Evolutionary conservation across 2,113 vertebrate species (phyloP), one percentile per base, ranked within the genome.

Genomic region (Coptodon bakossiorum): DNA sequence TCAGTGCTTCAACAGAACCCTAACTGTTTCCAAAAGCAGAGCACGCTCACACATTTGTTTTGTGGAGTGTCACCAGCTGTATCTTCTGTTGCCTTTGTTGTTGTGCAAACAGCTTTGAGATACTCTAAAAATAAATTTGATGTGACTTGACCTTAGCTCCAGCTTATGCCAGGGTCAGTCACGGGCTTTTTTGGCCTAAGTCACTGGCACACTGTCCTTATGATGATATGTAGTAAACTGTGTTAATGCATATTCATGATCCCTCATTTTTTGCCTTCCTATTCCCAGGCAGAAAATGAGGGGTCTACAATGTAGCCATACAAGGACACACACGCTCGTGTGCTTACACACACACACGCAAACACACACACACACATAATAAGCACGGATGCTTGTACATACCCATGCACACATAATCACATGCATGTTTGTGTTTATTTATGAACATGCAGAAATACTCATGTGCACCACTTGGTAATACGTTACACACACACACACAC

Each of bases 211-310:
- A 14, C 9, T 78, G 81, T 87, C 19, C 48, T 27, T 45, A 80
- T 89, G 90, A 91, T 88, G 90, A 93, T 86, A 87, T 90, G 91
- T 61, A 59, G 27, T 83, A 66, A 89, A 93, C 90, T 89, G 90
- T 91, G 85, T 79, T 90, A 24, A 91, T 94, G 82, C 89, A 94
- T 94, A 94, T 94, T 95, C 92, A 95, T 92, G 50, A 87, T 19
- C 14, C 27, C 73, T 81, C 36, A 78, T 88, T 88, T 90, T 13
- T 68, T 68, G 10, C 1, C 34, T 38, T 68, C 34, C 40, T 83
- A 34, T 80, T 68, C n/a, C 36, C 63, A 40, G 63, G 63, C 63
- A 68, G n/a, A 68, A 68, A 68, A 68, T 24, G 63, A 68, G 63
- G n/a, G 36, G n/a, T 14, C 63, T 0, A 24, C 38, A 43, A 40